Evolutionary conservation across 2,113 vertebrate species (phyloP), one percentile per base, ranked within the genome.

Genomic region (Dasypus novemcinctus): DNA sequence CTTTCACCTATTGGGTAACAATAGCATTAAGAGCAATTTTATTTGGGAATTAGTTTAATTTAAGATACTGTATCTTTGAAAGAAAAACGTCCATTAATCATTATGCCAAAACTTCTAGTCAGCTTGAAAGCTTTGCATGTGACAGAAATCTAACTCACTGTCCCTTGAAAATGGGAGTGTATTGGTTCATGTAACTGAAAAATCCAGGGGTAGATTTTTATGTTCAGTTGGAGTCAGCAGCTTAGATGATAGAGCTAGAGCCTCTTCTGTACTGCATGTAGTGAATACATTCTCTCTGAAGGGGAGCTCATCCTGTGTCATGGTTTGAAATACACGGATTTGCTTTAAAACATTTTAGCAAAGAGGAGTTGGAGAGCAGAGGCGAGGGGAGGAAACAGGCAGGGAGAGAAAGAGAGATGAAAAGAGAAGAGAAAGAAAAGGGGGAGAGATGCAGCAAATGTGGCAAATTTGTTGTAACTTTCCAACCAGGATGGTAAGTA

Each of bases 31-130:
- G 1, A 80, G 8, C 36, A 84, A 57, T 2, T 38, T 93, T 79
- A 76, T 79, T 71, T 71, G 33, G 23, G 29, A 81, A 52, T 71
- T 38, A 82, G 59, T 86, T 68, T 89, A 59, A 75, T 81, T 87
- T 91, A 64, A 49, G 20, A 79, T 54, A 66, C 46, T 54, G 5
- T 63, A 14, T 46, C 88, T 33, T 69, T n/a, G 14, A 20, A 31
- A 21, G 12, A 21, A 4, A 31, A 33, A 21, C 4, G 64, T 72
- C 21, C 71, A 11, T 79, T 41, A 79, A 87, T 41, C 41, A 14
- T 36, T 85, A 57, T 41, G 8, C 15, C 52, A 76, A 84, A 87
- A 57, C 33, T 68, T 41, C 63, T 69, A 49, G 17, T 54, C 33
- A 71, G 49, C 43, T 79, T 61, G 74, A 94, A 94, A 83, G 69